A percentile compares a stretch with the other conserved stretches of the same genome.
phyloP scores from a whole-genome alignment of 2,888 invertebrate genomes.

The Ichneumoninae sp. region DNA sequence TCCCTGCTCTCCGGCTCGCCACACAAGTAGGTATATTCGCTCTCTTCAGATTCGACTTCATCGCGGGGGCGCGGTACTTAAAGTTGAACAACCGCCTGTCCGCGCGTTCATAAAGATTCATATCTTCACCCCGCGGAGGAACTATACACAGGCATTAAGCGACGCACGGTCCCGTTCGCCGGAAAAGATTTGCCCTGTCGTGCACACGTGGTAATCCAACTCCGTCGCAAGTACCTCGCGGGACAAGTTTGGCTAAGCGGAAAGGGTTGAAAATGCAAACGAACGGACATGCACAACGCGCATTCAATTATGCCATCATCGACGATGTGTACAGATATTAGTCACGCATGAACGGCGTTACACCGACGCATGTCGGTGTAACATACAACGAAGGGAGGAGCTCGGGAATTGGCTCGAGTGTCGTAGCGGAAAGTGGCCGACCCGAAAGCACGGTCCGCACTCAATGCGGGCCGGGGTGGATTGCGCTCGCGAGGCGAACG shows the following conservation, averaged over 20 bases:
- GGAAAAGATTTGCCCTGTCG: constrained; percentile 28
- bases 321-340: constrained; percentile 37
- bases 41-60: constrained; percentile 62
- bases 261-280: constrained; percentile 61
- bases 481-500: constrained; percentile 28
- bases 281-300: constrained; percentile 56
- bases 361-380: background rate
- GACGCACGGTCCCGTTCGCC: constrained; percentile 1
- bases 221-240: background rate
- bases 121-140: constrained; percentile 46
- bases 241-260: constrained; percentile 55
- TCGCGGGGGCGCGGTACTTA: constrained; percentile 57
- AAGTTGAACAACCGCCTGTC: constrained; percentile 61
- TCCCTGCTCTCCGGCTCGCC: constrained; percentile 43
- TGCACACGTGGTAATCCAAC: constrained; percentile 56
- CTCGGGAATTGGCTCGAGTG: constrained; percentile 49
- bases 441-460: constrained; percentile 36
- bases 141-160: background rate
- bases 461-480: constrained; percentile 17
- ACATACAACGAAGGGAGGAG: constrained; percentile 4
- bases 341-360: constrained; percentile 44
- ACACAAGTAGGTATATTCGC: constrained; percentile 59
- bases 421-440: constrained; percentile 51
- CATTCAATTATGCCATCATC: constrained; percentile 62
- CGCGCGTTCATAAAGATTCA: constrained; percentile 64